Evolutionary conservation across 1,140 invertebrate species (phyloP).

Genomic region (Drosophila athabasca): DNA sequence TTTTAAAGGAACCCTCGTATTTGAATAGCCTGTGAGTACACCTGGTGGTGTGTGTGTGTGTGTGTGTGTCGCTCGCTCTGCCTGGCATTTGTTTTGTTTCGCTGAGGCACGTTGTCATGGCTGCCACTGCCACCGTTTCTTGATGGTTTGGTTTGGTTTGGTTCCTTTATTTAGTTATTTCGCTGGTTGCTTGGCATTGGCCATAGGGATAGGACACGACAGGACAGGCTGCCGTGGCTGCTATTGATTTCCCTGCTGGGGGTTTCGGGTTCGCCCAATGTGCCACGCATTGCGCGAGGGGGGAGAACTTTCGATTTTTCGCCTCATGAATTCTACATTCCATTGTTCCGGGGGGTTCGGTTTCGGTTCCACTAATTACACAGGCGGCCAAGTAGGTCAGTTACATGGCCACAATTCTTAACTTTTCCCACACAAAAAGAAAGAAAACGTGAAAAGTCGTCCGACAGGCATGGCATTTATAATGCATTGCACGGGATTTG

Average conservation of each 20-base stretch:
- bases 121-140: constrained; percentile 53
- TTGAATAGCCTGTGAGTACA: constrained; percentile 43
- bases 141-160: constrained; percentile 11
- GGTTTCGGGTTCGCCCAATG: constrained; percentile 42
- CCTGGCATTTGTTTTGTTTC: constrained; percentile 56
- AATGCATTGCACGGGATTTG: constrained; percentile 73
- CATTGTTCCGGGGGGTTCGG: constrained; percentile 21
- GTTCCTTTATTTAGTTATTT: constrained; percentile 49
- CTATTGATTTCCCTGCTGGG: constrained; percentile 65
- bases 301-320: constrained; percentile 72
- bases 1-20: constrained; percentile 65
- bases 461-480: constrained; percentile 52
- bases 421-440: neutral
- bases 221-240: constrained; percentile 24
- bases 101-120: constrained; percentile 67
- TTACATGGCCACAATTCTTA: constrained; percentile 32
- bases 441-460: constrained; percentile 26
- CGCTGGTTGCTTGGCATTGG: constrained; percentile 78
- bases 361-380: constrained; percentile 57
- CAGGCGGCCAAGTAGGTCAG: constrained; percentile 63
- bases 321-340: constrained; percentile 64
- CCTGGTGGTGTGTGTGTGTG: neutral
- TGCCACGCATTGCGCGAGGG: constrained; percentile 37
- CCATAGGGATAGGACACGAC: constrained; percentile 30
- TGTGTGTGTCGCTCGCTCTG: neutral